A percentile compares a stretch with the other conserved stretches of the same genome.
These are phyloP conservation scores for Aphidoletes aphidimyza DNA, from an alignment of 2,888 invertebrate genomes.

Conservation along the genomic window DNA sequence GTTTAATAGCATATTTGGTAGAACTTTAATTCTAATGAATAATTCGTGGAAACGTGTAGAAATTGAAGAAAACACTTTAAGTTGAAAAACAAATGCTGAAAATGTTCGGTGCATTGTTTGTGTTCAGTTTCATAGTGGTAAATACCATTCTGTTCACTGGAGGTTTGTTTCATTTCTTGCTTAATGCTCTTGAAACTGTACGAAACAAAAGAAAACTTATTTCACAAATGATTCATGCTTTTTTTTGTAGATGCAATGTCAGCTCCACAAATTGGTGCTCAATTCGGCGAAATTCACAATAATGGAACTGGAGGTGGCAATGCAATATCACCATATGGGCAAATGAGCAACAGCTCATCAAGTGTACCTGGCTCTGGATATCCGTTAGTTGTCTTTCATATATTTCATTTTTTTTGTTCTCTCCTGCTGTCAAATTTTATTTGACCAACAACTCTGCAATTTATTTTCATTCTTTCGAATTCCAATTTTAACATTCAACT, in stretches of 20 bases:
- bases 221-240: neutral
- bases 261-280: neutral
- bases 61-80: too few species aligned
- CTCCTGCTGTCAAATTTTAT: neutral
- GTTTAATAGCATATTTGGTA: too few species aligned
- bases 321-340: too few species aligned
- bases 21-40: too few species aligned
- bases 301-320: neutral
- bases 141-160: neutral
- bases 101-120: slow-evolving; percentile 7
- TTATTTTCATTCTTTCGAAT: neutral
- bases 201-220: neutral
- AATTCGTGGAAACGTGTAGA: neutral
- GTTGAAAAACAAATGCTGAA: neutral
- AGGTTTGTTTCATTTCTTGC: neutral
- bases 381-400: neutral
- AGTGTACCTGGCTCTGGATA: neutral
- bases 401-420: neutral
- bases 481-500: too few species aligned
- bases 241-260: neutral
- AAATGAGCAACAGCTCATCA: neutral
- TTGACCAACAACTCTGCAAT: neutral
- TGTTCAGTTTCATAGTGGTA: neutral
- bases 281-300: slow-evolving; percentile 31
- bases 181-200: neutral